These are phyloP conservation scores for Florisuga fusca DNA, from an alignment of 2,797 vertebrate genomes.

Conservation along the genomic window DNA sequence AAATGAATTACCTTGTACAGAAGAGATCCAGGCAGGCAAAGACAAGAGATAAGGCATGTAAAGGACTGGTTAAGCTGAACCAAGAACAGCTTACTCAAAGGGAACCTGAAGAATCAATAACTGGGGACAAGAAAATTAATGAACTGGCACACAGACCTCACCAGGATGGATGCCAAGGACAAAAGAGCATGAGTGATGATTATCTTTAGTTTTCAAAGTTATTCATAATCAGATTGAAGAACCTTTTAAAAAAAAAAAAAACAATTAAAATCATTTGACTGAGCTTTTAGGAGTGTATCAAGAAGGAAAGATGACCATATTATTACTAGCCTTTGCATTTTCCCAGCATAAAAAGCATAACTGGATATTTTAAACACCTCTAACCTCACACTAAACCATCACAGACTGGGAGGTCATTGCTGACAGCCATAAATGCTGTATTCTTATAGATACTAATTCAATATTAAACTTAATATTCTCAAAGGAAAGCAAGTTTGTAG, in stretches of 20 bases:
- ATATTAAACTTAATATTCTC: background rate
- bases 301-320: background rate
- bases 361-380: background rate
- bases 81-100: background rate
- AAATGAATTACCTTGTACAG: background rate
- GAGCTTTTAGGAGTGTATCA: background rate
- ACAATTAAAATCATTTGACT: background rate
- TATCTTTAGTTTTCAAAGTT: background rate
- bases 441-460: fast-evolving
- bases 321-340: background rate
- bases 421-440: background rate
- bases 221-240: background rate
- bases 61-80: background rate
- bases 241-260: background rate
- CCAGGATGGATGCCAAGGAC: background rate
- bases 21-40: background rate
- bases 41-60: background rate
- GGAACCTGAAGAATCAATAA: background rate
- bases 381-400: background rate
- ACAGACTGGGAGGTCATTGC: background rate
- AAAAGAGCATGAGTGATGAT: background rate
- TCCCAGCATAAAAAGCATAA: background rate
- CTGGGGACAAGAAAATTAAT: background rate
- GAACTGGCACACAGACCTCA: background rate
- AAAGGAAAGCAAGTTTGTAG: background rate